phyloP scores from a whole-genome alignment of 2,888 invertebrate species.

The Hipparchia semele region DNA sequence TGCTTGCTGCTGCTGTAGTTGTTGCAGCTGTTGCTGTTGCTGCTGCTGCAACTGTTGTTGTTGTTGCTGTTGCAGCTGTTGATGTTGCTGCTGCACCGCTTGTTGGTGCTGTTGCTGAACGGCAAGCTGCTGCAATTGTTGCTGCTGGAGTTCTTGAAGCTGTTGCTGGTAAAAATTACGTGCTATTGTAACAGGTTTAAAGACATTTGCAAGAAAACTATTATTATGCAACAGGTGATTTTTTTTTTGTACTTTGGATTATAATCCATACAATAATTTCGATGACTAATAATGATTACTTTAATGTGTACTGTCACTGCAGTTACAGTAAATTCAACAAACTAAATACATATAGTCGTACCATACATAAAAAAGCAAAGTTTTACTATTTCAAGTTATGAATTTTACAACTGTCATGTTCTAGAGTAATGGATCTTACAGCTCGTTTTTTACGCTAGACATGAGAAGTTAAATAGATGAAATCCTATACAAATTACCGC shows the following conservation, averaged over 20 bases:
- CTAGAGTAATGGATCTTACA: background rate
- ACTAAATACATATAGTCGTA: background rate
- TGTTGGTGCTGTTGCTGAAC: conserved; percentile 60
- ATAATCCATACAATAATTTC: background rate
- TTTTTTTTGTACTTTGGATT: background rate
- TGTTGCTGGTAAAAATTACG: conserved; percentile 53
- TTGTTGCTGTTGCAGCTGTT: conserved; percentile 59
- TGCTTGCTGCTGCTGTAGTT: conserved; percentile 56
- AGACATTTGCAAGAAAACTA: background rate
- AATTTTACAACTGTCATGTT: no score
- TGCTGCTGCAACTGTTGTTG: conserved; percentile 56
- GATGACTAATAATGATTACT: background rate
- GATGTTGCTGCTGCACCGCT: conserved; percentile 63
- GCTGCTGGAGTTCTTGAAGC: conserved; percentile 58
- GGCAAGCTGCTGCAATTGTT: conserved; percentile 63
- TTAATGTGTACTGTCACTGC: background rate
- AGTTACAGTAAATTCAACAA: background rate
- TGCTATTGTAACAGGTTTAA: conserved; percentile 33
- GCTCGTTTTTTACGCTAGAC: no score
- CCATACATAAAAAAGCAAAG: background rate
- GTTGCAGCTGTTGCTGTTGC: conserved; percentile 59
- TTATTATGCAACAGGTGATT: background rate
- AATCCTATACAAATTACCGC: conserved; percentile 44
- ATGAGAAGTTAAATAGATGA: background rate
- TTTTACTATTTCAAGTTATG: background rate